Evolutionary conservation across 2,797 vertebrate genomes (phyloP).

Genomic region (Percopsis omiscomaycus): DNA sequence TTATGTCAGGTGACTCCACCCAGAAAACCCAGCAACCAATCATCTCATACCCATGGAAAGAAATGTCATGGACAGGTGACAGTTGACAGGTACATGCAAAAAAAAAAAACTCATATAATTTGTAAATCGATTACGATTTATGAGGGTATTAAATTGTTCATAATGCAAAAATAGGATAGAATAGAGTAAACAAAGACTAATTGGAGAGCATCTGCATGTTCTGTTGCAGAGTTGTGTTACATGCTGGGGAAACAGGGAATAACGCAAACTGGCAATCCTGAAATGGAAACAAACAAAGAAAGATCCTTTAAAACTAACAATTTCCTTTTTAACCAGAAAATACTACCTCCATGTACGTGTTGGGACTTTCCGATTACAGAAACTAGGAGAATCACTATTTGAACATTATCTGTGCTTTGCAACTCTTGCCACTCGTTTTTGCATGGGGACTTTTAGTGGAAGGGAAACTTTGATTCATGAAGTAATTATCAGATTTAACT

Average conservation of each 20-base stretch:
- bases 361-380: conserved; percentile 55
- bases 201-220: conserved; percentile 45
- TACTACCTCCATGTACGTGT: conserved; percentile 20
- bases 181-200: conserved; percentile 4
- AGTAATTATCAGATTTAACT: conserved; percentile 42
- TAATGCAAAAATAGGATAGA: conserved; percentile 9
- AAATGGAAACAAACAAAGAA: conserved; percentile 43
- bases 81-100: conserved; percentile 28
- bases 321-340: conserved; percentile 34
- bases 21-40: conserved; percentile 31
- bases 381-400: conserved; percentile 32
- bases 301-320: conserved; percentile 23
- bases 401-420: conserved; percentile 26
- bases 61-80: conserved; percentile 17
- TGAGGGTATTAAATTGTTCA: conserved; percentile 14
- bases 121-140: conserved; percentile 35
- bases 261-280: conserved; percentile 31
- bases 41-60: conserved; percentile 38
- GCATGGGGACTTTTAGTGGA: conserved; percentile 32
- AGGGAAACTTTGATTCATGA: conserved; percentile 31
- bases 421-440: conserved; percentile 24
- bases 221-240: conserved; percentile 26
- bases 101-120: conserved; percentile 21
- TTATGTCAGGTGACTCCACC: conserved; percentile 50
- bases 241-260: conserved; percentile 22